These are phyloP conservation scores for Chaetodon auriga DNA, from an alignment of 2,113 vertebrate genomes.

Conservation along the genomic window DNA sequence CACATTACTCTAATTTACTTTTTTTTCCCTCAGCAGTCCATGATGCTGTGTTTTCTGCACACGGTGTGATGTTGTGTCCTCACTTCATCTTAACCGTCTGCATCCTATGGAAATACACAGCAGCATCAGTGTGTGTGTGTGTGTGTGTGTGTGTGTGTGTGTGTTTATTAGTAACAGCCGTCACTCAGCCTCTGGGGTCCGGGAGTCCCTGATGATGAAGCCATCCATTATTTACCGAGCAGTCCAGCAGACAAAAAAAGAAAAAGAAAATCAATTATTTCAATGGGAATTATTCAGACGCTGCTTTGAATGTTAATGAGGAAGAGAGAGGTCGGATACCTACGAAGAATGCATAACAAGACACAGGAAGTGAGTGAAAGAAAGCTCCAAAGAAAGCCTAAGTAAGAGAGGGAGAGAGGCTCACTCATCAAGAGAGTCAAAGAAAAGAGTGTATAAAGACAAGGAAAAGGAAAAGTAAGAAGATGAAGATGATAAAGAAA, in stretches of 20 bases:
- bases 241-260: constrained; percentile 67
- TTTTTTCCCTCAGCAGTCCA: not conserved
- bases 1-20: not conserved
- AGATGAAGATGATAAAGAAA: not conserved
- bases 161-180: constrained; percentile 58
- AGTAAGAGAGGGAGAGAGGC: not conserved
- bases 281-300: constrained; percentile 76
- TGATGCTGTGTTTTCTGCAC: not conserved
- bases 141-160: constrained; percentile 32
- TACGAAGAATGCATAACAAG: constrained; percentile 1
- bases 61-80: not conserved
- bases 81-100: constrained; percentile 12
- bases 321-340: constrained; percentile 6
- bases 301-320: constrained; percentile 75
- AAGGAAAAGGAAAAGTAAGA: not conserved
- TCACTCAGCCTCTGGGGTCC: constrained; percentile 64
- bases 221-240: constrained; percentile 83
- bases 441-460: not conserved
- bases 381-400: not conserved
- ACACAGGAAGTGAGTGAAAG: not conserved
- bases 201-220: constrained; percentile 74
- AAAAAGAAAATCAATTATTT: constrained; percentile 81
- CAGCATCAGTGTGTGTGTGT: constrained; percentile 3
- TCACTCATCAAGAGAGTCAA: not conserved
- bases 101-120: not conserved